Percentiles rank a stretch among this genome's conserved stretches.
phyloP scores from a whole-genome alignment of 2,888 invertebrate genomes.

The Hyppa rectilinea region DNA sequence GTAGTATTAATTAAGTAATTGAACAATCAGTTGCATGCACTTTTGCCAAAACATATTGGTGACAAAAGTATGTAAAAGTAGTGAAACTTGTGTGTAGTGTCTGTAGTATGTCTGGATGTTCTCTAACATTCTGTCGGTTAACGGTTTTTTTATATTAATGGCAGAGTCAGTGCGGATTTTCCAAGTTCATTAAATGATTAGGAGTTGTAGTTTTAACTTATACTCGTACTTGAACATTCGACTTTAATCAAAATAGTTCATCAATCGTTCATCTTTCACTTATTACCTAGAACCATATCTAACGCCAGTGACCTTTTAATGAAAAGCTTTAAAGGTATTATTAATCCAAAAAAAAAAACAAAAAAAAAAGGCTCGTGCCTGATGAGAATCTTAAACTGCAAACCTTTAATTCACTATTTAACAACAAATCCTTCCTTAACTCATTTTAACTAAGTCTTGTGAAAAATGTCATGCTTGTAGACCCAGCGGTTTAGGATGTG shows the following conservation, averaged over 20 bases:
- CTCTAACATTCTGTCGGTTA: conserved; percentile 26
- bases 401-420: not conserved
- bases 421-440: too few species aligned
- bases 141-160: conserved; percentile 35
- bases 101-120: conserved; percentile 4
- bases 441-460: too few species aligned
- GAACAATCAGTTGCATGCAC: too few species aligned
- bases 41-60: too few species aligned
- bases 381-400: too few species aligned
- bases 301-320: not conserved
- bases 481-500: too few species aligned
- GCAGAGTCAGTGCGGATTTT: conserved; percentile 6
- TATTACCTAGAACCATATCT: not conserved
- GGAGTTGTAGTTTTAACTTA: not conserved
- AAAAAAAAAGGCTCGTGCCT: not conserved
- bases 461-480: too few species aligned
- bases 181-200: conserved; percentile 39
- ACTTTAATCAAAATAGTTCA: not conserved
- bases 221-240: not conserved
- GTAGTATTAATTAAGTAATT: too few species aligned
- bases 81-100: not conserved
- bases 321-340: not conserved
- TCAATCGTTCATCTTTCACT: not conserved
- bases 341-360: too few species aligned
- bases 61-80: too few species aligned